A percentile compares a stretch with the other conserved stretches of the same genome.
These are phyloP conservation scores for Saccopteryx leptura DNA, from an alignment of 2,113 vertebrate genomes.

Conservation along the genomic window DNA sequence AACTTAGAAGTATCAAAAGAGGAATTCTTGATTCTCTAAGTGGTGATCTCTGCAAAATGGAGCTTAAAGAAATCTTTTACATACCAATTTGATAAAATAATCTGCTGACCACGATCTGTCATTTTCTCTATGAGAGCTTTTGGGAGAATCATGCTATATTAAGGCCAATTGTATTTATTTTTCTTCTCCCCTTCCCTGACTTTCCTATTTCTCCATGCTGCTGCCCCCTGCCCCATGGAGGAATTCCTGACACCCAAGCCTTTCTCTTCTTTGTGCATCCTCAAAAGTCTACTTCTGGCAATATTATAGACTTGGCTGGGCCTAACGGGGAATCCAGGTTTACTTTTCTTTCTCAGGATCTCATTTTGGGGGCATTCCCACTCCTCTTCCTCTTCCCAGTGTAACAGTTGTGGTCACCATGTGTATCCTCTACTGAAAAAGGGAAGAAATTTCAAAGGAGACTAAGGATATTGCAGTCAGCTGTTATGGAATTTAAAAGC, in stretches of 20 bases:
- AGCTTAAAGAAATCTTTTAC: conserved; percentile 68
- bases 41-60: conserved; percentile 79
- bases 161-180: conserved; percentile 78
- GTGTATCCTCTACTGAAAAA: conserved; percentile 57
- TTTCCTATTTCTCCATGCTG: conserved; percentile 73
- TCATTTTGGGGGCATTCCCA: conserved; percentile 39
- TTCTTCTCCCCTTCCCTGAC: conserved; percentile 71
- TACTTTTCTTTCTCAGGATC: conserved; percentile 54
- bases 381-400: conserved; percentile 67
- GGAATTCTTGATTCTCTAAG: conserved; percentile 77
- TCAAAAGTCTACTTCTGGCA: neutral
- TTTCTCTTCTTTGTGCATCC: neutral
- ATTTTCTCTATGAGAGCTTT: conserved; percentile 64
- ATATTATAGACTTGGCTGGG: neutral
- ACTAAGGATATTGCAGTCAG: neutral
- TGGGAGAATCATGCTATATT: conserved; percentile 71
- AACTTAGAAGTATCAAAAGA: conserved; percentile 81
- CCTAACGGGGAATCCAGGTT: conserved; percentile 56
- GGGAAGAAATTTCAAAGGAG: conserved; percentile 51
- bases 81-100: conserved; percentile 75
- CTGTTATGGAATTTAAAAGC: conserved; percentile 71
- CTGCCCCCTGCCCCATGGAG: neutral
- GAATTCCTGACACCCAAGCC: neutral
- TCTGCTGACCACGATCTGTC: conserved; percentile 66
- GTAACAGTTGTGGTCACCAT: conserved; percentile 53